Percentiles rank a stretch among this genome's conserved stretches.
Evolutionary conservation across 2,797 vertebrate species (phyloP).

Genomic region (Acropternis orthonyx): DNA sequence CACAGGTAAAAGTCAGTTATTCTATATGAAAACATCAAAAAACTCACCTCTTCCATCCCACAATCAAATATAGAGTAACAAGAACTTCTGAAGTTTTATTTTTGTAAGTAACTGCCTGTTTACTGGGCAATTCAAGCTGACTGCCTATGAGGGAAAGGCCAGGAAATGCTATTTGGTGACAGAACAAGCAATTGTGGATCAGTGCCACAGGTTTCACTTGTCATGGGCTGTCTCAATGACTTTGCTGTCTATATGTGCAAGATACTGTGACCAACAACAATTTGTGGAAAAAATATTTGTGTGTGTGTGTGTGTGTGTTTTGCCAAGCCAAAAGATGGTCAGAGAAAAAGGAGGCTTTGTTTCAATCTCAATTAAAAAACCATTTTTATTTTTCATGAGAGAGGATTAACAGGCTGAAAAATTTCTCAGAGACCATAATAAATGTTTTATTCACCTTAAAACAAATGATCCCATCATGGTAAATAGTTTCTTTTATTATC

Average conservation of each 20-base stretch:
- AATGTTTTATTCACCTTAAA: not conserved
- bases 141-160: not conserved
- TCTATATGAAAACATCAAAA: not conserved
- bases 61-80: not conserved
- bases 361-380: not conserved
- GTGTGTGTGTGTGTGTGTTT: not conserved
- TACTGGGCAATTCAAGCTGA: not conserved
- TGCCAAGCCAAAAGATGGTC: not conserved
- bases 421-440: not conserved
- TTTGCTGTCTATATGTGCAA: not conserved
- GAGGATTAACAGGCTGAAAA: not conserved
- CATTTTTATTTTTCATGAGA: not conserved
- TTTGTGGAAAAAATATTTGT: not conserved
- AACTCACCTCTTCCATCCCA: not conserved
- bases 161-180: not conserved
- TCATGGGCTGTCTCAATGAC: not conserved
- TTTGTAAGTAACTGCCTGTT: not conserved
- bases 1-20: not conserved
- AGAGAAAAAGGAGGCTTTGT: not conserved
- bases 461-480: not conserved
- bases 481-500: not conserved
- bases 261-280: not conserved
- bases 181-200: not conserved
- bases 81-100: not conserved
- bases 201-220: not conserved